Evolutionary conservation across 2,888 invertebrate species (phyloP).

Genomic region (Nephrotoma guestfalica): DNA sequence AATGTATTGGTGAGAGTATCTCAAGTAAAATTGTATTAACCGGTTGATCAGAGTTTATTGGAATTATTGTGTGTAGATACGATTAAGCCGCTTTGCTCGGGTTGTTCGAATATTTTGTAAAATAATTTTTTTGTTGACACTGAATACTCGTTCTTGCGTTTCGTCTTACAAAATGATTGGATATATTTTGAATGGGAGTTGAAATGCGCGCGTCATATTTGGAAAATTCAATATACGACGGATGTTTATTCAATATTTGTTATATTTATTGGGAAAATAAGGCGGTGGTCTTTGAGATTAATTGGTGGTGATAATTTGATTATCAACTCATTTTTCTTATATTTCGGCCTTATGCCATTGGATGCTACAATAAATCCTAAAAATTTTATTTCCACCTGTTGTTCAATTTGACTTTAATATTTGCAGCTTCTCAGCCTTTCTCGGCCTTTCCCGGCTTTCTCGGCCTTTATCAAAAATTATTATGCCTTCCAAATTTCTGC

Average conservation of each 20-base stretch:
- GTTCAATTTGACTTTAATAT: no score
- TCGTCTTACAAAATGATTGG: neutral
- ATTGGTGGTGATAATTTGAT: neutral
- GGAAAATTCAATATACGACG: neutral
- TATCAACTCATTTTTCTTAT: neutral
- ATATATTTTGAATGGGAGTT: neutral
- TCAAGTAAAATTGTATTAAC: neutral
- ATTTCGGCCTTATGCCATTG: no score
- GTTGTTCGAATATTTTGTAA: no score
- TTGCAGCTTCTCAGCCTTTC: no score
- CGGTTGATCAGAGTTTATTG: neutral
- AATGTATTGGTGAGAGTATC: neutral
- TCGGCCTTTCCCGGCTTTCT: no score
- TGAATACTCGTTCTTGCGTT: neutral
- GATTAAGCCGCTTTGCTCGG: neutral
- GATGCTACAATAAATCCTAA: no score
- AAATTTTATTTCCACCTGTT: no score
- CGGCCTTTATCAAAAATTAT: no score
- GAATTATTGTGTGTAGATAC: neutral
- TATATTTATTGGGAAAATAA: neutral
- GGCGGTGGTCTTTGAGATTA: neutral
- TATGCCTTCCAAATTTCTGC: no score
- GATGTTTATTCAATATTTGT: neutral
- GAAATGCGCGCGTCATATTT: neutral
- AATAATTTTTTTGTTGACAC: neutral